Conservation (phyloP, 1,140 invertebrate species). For the Antheraea mylitta region DNA sequence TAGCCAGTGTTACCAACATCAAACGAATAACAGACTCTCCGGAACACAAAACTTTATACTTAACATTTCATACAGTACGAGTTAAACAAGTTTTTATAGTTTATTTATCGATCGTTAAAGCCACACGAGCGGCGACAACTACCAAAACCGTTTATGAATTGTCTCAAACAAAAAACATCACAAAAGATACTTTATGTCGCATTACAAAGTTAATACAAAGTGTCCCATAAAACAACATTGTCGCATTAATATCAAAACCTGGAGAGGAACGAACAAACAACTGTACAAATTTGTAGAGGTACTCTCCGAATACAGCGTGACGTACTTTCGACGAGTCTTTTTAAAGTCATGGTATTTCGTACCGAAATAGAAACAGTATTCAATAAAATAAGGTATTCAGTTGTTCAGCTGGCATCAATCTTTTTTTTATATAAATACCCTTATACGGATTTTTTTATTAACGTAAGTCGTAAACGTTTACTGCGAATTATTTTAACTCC, state of each 20-base stretch:
- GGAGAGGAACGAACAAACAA: neutral
- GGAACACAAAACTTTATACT: neutral
- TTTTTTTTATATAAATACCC: neutral
- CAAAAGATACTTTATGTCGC: constrained; percentile 2
- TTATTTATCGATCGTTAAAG: neutral
- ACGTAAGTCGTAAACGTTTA: neutral
- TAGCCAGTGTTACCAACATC: neutral
- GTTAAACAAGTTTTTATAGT: neutral
- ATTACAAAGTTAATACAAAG: constrained; percentile 2
- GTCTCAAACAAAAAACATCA: neutral
- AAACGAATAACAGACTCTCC: neutral
- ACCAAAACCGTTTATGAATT: constrained; percentile 3
- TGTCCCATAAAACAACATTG: constrained; percentile 2
- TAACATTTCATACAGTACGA: neutral
- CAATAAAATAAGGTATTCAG: neutral
- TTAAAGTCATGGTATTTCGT: neutral
- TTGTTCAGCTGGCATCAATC: neutral
- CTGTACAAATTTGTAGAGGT: neutral
- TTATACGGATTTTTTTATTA: neutral
- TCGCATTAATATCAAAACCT: constrained; percentile 1
- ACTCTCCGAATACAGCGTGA: neutral
- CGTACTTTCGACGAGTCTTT: neutral
- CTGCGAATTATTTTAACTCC: neutral
- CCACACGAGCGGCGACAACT: neutral
- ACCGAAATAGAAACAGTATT: neutral